Percentiles rank a stretch among this genome's conserved stretches.
Conservation (phyloP, 35 echinoderm and acorn worm genomes). For the Ophiothrix spiculata region DNA sequence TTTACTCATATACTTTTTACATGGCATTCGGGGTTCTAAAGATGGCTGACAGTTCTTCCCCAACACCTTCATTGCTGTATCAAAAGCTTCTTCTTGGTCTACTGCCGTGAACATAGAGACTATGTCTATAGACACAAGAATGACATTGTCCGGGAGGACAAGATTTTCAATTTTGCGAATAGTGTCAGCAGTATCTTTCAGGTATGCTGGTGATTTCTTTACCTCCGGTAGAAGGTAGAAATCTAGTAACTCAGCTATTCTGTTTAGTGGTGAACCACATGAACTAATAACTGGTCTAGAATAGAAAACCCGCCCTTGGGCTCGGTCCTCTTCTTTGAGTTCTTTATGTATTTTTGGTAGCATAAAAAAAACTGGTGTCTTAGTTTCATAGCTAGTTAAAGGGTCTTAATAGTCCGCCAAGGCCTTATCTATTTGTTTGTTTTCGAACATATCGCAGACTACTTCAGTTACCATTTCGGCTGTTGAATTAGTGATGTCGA, state of each 20-base stretch:
- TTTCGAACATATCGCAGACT: background rate
- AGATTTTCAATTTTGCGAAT: background rate
- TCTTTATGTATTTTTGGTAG: background rate
- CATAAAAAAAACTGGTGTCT: constrained; percentile 2
- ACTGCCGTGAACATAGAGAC: background rate
- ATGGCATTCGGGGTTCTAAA: background rate
- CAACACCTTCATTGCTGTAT: background rate
- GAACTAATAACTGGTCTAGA: background rate
- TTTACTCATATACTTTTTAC: background rate
- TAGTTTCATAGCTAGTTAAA: background rate
- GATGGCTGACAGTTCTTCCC: no score
- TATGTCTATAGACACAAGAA: background rate
- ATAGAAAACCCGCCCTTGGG: background rate
- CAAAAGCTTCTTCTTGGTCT: background rate
- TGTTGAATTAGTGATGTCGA: background rate
- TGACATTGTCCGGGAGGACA: background rate
- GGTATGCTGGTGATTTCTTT: background rate
- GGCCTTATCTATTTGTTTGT: background rate
- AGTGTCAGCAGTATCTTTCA: background rate
- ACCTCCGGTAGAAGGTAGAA: background rate
- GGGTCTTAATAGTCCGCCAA: background rate
- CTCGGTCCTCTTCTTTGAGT: background rate
- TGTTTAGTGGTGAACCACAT: background rate
- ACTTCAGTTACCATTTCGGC: background rate
- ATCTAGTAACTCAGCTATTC: background rate